phyloP scores from a whole-genome alignment of 2,113 vertebrate species.

The Miniopterus natalensis region DNA sequence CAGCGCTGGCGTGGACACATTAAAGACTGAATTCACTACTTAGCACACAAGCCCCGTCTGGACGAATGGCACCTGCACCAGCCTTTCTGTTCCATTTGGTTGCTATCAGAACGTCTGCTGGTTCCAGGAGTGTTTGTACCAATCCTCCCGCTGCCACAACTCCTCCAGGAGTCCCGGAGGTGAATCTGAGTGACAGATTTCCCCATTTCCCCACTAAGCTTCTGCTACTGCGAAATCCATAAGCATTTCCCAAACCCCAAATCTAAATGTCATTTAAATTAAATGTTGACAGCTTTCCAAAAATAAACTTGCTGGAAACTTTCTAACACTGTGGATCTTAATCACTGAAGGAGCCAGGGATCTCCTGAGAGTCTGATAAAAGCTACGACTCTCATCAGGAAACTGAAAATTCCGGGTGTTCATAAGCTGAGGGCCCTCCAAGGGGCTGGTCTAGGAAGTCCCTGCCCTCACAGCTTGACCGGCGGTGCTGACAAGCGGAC shows the following conservation, averaged over 20 bases:
- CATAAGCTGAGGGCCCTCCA: neutral
- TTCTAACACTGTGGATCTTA: neutral
- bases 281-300: neutral
- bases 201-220: neutral
- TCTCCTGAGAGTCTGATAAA: neutral
- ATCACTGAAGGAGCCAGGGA: neutral
- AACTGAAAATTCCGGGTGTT: neutral
- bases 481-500: accelerated
- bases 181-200: neutral
- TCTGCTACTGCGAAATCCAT: neutral
- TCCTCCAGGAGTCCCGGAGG: neutral
- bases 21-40: neutral
- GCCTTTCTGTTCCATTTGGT: neutral
- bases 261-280: neutral
- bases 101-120: neutral
- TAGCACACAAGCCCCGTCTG: neutral
- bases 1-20: neutral
- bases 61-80: neutral
- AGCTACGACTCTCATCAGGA: neutral
- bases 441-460: accelerated
- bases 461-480: neutral
- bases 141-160: neutral
- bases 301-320: slow-evolving; percentile 22
- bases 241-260: neutral
- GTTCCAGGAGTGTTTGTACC: neutral